Base-by-base conservation (phyloP, 1,140 invertebrate genomes). In the Ips nitidus region DNA sequence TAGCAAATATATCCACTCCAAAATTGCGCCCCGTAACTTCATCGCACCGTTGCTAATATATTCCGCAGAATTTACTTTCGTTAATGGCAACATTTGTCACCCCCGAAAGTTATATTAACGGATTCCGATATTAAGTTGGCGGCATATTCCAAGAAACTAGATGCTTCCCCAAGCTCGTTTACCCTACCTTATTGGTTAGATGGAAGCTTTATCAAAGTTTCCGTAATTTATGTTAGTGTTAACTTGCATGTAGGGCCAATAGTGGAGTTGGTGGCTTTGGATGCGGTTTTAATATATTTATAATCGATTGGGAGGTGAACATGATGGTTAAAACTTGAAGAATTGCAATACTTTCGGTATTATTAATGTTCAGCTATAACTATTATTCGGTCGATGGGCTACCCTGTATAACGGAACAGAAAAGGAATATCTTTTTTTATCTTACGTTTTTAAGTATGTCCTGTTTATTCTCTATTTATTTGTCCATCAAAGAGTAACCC, bases 81-180 rank as follows among this genome's bases (percentile, higher is more conserved):
- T 57, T 57, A 57, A 57, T 57, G 55, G 55, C 55, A 57, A 57
- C 55, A 57, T 57, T 57, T 57, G 55, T 57, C 55, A 57, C 55
- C 55, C 45, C 39, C 5, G 39, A 40, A 57, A 57, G 55, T 57
- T 57, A 57, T 57, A 57, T 57, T 57, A 57, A 57, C 55, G 55
- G 39, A 57, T 57, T 57, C 55, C 55, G 55, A 57, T 57, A 57
- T 57, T 57, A 57, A 57, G n/a, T 55, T 50, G 45, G 6, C 45
- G 45, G 45, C 45, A 55, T 55, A 39, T 57, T 57, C 55, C 55
- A 38, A 40, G 39, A 40, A 57, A 57, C 55, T 40, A 39, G 22
- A 57, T 41, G 55, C 45, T 50, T 57, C 39, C 55, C 5, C 55
- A 41, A 57, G 52, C 4, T 22, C n/a, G 8, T 22, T 52, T 52